Evolutionary conservation across 2,888 invertebrate genomes (phyloP), one percentile per base, ranked within the genome.

Genomic region (Lepidochitona cinerea): DNA sequence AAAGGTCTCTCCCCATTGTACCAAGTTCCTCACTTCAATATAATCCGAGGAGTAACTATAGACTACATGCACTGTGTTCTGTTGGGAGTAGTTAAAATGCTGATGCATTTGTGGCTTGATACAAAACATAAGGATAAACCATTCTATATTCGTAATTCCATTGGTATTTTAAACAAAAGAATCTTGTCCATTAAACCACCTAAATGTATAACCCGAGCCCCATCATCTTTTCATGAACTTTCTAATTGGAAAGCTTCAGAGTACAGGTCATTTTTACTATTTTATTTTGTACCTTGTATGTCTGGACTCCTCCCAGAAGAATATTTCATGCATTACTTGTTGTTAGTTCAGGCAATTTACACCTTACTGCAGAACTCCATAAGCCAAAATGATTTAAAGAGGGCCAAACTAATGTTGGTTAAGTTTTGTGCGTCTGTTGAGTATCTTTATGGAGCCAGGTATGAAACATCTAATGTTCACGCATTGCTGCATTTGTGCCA

Each of bases 31-130:
- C 32, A 75, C 26, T 82, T 81, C 71, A 71, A 83, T 69, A 77
- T 80, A 18, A 68, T 81, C 14, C 59, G 68, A n/a, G 78, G 80
- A 37, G 75, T 79, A 54, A 67, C 75, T 5, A 72, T 81, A 12
- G 80, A 82, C 68, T 82, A 83, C 66, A 81, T 83, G 82, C 81
- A 83, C 68, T 78, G 80, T 53, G 79, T 82, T 9, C 67, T 82
- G 26, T 77, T 80, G 37, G 81, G 83, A 26, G 77, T 81, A 18
- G 68, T 73, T n/a, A 75, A 76, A 68, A 70, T 73, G 70, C 32
- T 81, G 14, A 41, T 77, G 18, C 66, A 54, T 18, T 26, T 81
- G 26, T 83, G 80, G 81, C 72, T 79, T 64, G 75, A 76, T 71
- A 73, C 33, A 37, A 18, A 65, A 0, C 52, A 75, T 32, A 70